Evolutionary conservation across 2,888 invertebrate species (phyloP), one percentile per base, ranked within the genome.

Genomic region (Ecliptopera silaceata): DNA sequence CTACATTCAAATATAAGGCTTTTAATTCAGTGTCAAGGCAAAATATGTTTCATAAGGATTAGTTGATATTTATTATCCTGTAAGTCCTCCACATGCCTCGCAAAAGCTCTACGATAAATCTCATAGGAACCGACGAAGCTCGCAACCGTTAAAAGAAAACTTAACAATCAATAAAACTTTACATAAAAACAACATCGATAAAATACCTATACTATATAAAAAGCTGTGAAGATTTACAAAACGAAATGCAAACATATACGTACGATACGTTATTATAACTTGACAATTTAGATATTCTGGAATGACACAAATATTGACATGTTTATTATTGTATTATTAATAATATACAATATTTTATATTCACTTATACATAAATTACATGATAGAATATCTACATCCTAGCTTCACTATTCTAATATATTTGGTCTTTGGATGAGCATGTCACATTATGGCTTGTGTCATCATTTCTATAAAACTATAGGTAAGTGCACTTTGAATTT

Each of bases 401-500:
- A 90, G 84, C 83, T 69, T 84, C 67, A 77, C 79, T 88, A 88
- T 76, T 79, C 86, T 89, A 88, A 82, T 82, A 87, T 84, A 87
- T 87, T 89, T 90, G 90, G 90, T 91, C 90, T 91, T 90, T 89
- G 88, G 89, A 86, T 89, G 89, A 88, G 88, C 88, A 80, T 88
- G 85, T 88, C 81, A 88, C 84, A 75, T 82, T 87, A 89, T 89
- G 89, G 89, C 88, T 79, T 86, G 79, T 82, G 80, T 86, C 80
- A 83, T 85, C 79, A 51, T 75, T 82, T 81, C 72, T 82, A 80
- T 85, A 82, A 84, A 87, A 80, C 85, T 82, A 83, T 89, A 90
- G 90, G 90, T 88, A 90, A 91, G 90, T 88, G 90, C 90, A 91
- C 90, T 90, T 82, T 65, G 70, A 85, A 84, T 88, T 86, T 80